Evolutionary conservation across 1,140 invertebrate species (phyloP).

Genomic region (Anoplolepis gracilipes): DNA sequence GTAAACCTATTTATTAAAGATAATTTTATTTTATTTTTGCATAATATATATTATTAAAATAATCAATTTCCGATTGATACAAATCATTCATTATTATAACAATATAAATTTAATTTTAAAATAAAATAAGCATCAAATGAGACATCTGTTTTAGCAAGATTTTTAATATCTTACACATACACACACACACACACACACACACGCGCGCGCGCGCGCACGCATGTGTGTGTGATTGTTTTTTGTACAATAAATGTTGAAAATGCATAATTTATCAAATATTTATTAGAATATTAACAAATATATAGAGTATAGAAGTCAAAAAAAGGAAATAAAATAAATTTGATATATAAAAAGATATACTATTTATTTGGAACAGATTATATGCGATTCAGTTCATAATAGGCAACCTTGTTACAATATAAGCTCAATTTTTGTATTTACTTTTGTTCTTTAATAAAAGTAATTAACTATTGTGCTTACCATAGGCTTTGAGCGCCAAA

Average conservation of each 20-base stretch:
- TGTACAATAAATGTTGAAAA: not conserved
- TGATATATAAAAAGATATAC: not conserved
- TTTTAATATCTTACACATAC: no score
- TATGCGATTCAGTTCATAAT: not conserved
- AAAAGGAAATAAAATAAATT: not conserved
- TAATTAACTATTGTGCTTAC: not conserved
- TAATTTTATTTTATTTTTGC: not conserved
- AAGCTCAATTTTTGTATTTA: not conserved
- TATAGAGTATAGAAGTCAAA: not conserved
- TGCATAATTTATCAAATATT: not conserved
- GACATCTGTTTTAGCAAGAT: no score
- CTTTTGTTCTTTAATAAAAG: not conserved
- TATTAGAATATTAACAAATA: not conserved
- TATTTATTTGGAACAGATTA: not conserved
- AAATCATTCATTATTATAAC: not conserved
- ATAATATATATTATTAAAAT: not conserved
- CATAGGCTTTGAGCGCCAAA: not conserved
- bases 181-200: no score
- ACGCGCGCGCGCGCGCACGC: no score
- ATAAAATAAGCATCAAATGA: no score
- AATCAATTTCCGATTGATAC: not conserved
- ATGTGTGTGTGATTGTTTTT: no score
- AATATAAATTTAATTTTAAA: no score
- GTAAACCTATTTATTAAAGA: conserved; percentile 15
- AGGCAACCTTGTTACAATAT: not conserved